Evolutionary conservation across 2,797 vertebrate species (phyloP).

Genomic region (Syndactyla subalaris): DNA sequence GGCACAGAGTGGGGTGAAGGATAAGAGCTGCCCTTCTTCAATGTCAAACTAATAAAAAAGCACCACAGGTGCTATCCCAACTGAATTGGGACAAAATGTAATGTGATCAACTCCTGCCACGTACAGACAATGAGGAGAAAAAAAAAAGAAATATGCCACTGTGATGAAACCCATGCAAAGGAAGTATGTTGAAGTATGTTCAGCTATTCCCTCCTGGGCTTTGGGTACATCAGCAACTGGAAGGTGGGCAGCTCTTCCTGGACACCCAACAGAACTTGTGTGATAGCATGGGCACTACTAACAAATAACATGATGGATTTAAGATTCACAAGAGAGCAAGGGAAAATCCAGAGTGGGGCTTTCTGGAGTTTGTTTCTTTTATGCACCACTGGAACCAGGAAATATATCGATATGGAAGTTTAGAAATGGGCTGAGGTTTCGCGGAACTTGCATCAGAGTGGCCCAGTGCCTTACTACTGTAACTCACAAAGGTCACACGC

Average conservation of each 20-base stretch:
- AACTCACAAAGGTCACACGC: conserved; percentile 14
- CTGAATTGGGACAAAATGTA: background rate
- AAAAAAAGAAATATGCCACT: background rate
- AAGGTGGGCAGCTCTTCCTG: background rate
- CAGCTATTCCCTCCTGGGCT: background rate
- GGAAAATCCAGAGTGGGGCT: conserved; percentile 62
- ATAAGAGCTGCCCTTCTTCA: background rate
- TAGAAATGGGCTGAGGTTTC: conserved; percentile 53
- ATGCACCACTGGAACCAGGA: conserved; percentile 47
- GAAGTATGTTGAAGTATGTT: background rate
- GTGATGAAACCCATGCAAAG: background rate
- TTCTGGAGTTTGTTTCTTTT: conserved; percentile 67
- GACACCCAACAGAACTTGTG: background rate
- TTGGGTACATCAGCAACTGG: background rate
- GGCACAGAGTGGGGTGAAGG: background rate
- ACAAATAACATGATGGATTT: background rate
- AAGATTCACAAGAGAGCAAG: conserved; percentile 9
- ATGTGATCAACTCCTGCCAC: background rate
- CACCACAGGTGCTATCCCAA: background rate
- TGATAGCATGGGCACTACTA: background rate
- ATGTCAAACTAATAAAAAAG: background rate
- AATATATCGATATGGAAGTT: conserved; percentile 57
- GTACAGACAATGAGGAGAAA: background rate
- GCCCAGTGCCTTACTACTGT: background rate
- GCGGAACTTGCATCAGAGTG: conserved; percentile 38